A percentile compares a stretch with the other conserved stretches of the same genome.
These are phyloP conservation scores for Lepus americanus DNA, from an alignment of 2,113 vertebrate species.

Conservation along the genomic window DNA sequence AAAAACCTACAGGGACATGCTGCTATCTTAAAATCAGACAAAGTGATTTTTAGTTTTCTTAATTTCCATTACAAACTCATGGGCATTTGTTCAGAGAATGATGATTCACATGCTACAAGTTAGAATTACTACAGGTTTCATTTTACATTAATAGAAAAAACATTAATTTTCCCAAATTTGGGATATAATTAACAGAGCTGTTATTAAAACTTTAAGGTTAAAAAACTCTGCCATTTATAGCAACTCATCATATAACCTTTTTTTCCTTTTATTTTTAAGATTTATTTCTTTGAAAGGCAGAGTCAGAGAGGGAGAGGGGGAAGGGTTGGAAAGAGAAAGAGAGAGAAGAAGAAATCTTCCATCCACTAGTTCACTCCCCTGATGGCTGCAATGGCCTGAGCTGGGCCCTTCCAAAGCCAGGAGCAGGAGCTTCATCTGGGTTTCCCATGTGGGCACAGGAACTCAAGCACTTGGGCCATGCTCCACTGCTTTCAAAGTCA, in stretches of 20 bases:
- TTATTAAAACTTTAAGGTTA: not conserved
- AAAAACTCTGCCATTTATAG: not conserved
- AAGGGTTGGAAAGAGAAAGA: too few species aligned
- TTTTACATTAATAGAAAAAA: constrained; percentile 51
- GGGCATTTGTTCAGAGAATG: not conserved
- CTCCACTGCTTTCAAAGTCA: too few species aligned
- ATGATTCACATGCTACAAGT: not conserved
- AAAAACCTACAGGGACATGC: not conserved
- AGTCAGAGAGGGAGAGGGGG: too few species aligned
- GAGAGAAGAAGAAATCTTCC: too few species aligned
- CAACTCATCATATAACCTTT: not conserved
- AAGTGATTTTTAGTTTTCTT: constrained; percentile 23
- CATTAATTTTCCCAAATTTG: not conserved
- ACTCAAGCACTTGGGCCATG: too few species aligned
- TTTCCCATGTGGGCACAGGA: too few species aligned
- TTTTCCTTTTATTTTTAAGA: too few species aligned
- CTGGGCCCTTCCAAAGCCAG: too few species aligned
- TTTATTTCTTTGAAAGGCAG: too few species aligned
- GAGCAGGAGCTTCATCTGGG: too few species aligned
- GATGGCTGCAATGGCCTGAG: too few species aligned
- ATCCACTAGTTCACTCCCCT: too few species aligned
- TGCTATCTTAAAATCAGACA: not conserved
- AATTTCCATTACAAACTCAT: constrained; percentile 10
- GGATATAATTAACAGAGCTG: constrained; percentile 22
- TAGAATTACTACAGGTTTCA: not conserved